Evolutionary conservation across 2,113 vertebrate species (phyloP).

Genomic region (Formicarius rufipectus): DNA sequence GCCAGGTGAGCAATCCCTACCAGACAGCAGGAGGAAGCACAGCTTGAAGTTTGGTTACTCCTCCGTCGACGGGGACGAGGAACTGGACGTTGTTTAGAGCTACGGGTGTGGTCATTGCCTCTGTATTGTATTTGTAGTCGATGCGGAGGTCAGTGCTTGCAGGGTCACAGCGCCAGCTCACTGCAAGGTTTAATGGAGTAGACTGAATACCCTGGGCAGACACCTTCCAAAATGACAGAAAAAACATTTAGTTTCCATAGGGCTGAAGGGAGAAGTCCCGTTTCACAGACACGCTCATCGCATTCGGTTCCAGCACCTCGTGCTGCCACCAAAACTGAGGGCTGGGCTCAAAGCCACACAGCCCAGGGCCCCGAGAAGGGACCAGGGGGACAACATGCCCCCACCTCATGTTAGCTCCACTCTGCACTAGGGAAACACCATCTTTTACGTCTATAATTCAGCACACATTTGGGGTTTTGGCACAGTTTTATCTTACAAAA

Average conservation of each 20-base stretch:
- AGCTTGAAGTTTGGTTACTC: constrained; percentile 88
- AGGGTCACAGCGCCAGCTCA: constrained; percentile 92
- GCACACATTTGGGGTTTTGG: not conserved
- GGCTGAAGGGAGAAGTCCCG: constrained; percentile 14
- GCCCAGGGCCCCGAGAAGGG: not conserved
- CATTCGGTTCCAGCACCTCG: not conserved
- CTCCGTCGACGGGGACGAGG: constrained; percentile 89
- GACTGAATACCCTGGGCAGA: constrained; percentile 93
- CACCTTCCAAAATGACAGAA: constrained; percentile 81
- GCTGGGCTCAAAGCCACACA: not conserved
- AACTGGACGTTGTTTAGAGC: constrained; percentile 95
- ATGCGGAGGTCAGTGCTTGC: constrained; percentile 92
- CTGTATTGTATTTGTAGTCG: constrained; percentile 95
- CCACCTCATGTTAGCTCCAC: not conserved
- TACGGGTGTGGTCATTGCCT: constrained; percentile 87
- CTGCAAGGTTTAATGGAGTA: constrained; percentile 93
- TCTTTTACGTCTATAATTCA: not conserved
- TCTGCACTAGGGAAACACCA: not conserved
- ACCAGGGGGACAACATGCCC: not conserved
- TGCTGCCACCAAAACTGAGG: not conserved
- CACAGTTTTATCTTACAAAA: not conserved
- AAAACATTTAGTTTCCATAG: constrained; percentile 53
- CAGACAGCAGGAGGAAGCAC: constrained; percentile 94
- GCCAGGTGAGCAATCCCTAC: constrained; percentile 66
- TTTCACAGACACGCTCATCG: not conserved